These are phyloP conservation scores for Deilephila porcellus DNA, from an alignment of 2,888 invertebrate genomes.

Conservation along the genomic window DNA sequence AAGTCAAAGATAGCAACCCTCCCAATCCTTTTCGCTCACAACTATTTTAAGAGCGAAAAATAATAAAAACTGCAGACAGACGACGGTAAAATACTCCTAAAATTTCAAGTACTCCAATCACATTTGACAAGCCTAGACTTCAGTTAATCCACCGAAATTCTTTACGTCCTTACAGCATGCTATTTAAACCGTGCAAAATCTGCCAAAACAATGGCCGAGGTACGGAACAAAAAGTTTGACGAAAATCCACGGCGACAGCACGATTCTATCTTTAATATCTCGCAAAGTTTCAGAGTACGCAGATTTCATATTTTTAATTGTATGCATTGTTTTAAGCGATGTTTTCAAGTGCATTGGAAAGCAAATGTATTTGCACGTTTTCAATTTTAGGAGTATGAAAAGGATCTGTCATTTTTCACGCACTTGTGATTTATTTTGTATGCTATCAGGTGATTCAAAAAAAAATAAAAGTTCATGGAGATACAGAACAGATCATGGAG, in stretches of 20 bases:
- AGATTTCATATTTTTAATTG: slow-evolving; percentile 22
- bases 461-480: too few species aligned
- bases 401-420: background rate
- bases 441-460: too few species aligned
- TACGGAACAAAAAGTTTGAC: slow-evolving; percentile 18
- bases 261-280: background rate
- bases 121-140: background rate
- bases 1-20: too few species aligned
- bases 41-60: too few species aligned
- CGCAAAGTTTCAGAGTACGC: background rate
- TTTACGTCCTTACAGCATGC: background rate
- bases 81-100: too few species aligned
- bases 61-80: too few species aligned
- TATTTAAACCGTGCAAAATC: slow-evolving; percentile 15
- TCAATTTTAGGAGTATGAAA: background rate
- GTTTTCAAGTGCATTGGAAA: slow-evolving; percentile 6
- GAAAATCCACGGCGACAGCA: slow-evolving; percentile 4
- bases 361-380: slow-evolving; percentile 5
- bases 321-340: slow-evolving; percentile 17
- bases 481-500: too few species aligned
- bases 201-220: slow-evolving; percentile 4
- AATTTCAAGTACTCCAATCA: too few species aligned
- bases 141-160: background rate
- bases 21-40: too few species aligned
- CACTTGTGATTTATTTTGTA: background rate